A percentile compares a stretch with the other conserved stretches of the same genome.
phyloP scores from a whole-genome alignment of 92 coral and sea anemone genomes.

The Diadumene lineata region DNA sequence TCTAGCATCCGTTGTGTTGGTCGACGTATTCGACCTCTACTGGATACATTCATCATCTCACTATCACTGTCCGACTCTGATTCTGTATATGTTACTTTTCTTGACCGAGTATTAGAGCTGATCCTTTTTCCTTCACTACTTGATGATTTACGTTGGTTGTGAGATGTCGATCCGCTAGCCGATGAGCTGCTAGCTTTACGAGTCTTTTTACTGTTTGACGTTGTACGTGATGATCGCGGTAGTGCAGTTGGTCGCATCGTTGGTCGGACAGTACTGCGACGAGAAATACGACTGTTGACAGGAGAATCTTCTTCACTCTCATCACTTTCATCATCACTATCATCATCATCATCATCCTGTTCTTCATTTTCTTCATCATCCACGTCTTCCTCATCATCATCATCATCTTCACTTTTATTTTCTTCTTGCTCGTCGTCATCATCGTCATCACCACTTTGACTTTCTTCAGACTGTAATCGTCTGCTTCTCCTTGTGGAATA shows the following conservation, averaged over 20 bases:
- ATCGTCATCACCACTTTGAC: conserved; percentile 46
- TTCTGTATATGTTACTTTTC: conserved; percentile 77
- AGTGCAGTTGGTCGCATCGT: conserved; percentile 76
- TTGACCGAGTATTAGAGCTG: conserved; percentile 62
- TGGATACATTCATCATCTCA: conserved; percentile 67
- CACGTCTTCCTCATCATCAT: conserved; percentile 48
- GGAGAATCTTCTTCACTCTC: conserved; percentile 54
- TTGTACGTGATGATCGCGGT: conserved; percentile 22
- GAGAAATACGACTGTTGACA: conserved; percentile 38
- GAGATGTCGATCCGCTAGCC: conserved; percentile 9
- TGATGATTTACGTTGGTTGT: conserved; percentile 29
- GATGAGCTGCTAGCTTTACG: conserved; percentile 20
- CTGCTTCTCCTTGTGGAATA: conserved; percentile 91
- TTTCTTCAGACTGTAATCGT: conserved; percentile 49
- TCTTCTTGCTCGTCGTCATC: conserved; percentile 63
- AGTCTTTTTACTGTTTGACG: conserved; percentile 36
- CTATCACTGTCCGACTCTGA: conserved; percentile 92
- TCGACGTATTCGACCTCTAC: conserved; percentile 95
- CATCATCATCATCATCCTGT: conserved; percentile 73
- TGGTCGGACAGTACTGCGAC: conserved; percentile 70
- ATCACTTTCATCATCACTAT: conserved; percentile 70
- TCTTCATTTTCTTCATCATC: conserved; percentile 55
- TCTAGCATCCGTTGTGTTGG: conserved; percentile 94
- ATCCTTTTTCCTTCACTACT: conserved; percentile 33
- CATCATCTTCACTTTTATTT: conserved; percentile 54